Percentiles rank a stretch among this genome's conserved stretches.
phyloP scores from a whole-genome alignment of 2,797 vertebrate genomes.

The Ctenosaura bakeri region DNA sequence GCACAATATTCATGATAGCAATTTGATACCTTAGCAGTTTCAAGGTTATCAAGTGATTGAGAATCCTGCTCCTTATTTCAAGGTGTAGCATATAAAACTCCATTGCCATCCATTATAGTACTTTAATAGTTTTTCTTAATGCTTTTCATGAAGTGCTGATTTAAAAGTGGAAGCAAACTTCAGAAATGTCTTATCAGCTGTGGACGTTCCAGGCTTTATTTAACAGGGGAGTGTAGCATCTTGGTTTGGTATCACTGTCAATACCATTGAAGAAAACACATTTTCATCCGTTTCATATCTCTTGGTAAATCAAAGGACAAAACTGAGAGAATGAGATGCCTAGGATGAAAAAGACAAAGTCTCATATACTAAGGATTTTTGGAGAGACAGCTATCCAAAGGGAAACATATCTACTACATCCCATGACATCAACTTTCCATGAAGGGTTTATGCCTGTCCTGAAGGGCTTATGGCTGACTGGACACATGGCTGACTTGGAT shows the following conservation, averaged over 20 bases:
- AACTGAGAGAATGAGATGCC: constrained; percentile 45
- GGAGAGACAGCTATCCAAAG: neutral
- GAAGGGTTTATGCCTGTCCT: too few relatives aligned
- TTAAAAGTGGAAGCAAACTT: constrained; percentile 81
- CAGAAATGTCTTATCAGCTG: constrained; percentile 76
- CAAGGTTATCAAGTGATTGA: constrained; percentile 89
- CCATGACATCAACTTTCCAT: neutral
- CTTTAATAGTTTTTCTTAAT: constrained; percentile 84
- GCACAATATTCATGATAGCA: constrained; percentile 87
- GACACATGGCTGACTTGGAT: neutral
- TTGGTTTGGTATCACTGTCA: constrained; percentile 37
- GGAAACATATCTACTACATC: neutral
- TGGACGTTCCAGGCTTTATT: constrained; percentile 46
- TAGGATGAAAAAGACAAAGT: constrained; percentile 56
- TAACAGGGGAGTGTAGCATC: constrained; percentile 39
- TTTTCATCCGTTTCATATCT: constrained; percentile 69
- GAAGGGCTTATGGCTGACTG: too few relatives aligned
- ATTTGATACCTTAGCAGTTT: constrained; percentile 86
- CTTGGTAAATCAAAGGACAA: constrained; percentile 50
- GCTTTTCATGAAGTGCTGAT: constrained; percentile 84
- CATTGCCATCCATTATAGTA: constrained; percentile 82
- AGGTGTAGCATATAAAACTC: constrained; percentile 84
- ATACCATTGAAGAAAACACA: constrained; percentile 54
- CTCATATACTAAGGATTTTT: constrained; percentile 12
- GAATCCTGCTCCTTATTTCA: constrained; percentile 84